Evolutionary conservation across 1,140 invertebrate genomes (phyloP).

Genomic region (Drosophila nigrodunni): DNA sequence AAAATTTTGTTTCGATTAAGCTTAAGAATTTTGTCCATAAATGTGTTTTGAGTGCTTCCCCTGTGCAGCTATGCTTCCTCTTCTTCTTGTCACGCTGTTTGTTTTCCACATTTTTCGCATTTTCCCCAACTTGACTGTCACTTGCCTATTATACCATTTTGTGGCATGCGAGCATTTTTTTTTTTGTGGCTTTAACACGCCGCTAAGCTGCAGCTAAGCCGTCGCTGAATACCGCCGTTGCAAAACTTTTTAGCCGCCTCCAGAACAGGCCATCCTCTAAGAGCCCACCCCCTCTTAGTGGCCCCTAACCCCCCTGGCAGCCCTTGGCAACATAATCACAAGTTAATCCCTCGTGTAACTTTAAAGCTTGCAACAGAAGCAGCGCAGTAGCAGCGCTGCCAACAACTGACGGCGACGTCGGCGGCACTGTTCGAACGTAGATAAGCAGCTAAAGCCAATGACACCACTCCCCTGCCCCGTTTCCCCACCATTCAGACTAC

Average conservation of each 20-base stretch:
- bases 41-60: too few species aligned
- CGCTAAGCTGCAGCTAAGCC: conserved; percentile 67
- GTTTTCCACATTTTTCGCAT: not conserved
- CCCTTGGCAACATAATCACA: conserved; percentile 72
- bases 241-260: conserved; percentile 29
- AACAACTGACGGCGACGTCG: not conserved
- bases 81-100: not conserved
- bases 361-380: conserved; percentile 53
- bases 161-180: conserved; percentile 33
- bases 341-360: conserved; percentile 78
- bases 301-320: not conserved
- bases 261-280: not conserved
- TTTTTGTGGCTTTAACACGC: conserved; percentile 50
- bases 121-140: not conserved
- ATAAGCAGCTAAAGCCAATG: conserved; percentile 69
- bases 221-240: conserved; percentile 40
- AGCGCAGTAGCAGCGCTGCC: not conserved
- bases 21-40: too few species aligned
- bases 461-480: not conserved
- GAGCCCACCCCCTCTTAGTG: not conserved
- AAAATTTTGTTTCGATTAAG: too few species aligned
- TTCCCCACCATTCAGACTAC: not conserved
- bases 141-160: conserved; percentile 13
- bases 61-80: not conserved
- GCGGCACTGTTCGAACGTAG: conserved; percentile 63